These are phyloP conservation scores for Ctenochaetus hawaiiensis DNA, from an alignment of 2,797 vertebrate genomes.

Conservation along the genomic window DNA sequence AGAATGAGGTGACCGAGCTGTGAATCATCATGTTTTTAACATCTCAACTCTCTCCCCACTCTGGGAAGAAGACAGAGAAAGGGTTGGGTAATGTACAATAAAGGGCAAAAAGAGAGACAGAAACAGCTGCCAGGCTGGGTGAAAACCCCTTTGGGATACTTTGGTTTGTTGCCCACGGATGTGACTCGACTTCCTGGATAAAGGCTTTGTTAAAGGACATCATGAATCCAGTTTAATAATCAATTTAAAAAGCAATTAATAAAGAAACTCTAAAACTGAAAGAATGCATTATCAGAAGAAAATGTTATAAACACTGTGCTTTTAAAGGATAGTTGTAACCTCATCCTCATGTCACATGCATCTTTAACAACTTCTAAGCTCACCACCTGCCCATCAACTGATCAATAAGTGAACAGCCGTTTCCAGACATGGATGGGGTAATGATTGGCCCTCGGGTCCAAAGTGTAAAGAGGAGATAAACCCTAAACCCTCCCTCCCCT, in stretches of 20 bases:
- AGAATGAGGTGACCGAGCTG: slow-evolving; percentile 66
- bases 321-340: slow-evolving; percentile 49
- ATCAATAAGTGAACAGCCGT: slow-evolving; percentile 72
- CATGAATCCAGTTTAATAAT: neutral
- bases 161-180: slow-evolving; percentile 50
- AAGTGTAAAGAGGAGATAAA: slow-evolving; percentile 50
- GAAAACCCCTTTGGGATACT: slow-evolving; percentile 56
- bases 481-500: slow-evolving; percentile 12
- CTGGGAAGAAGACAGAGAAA: slow-evolving; percentile 9
- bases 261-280: rapidly evolving
- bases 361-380: slow-evolving; percentile 68
- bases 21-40: slow-evolving; percentile 73
- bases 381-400: slow-evolving; percentile 69
- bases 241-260: neutral
- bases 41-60: slow-evolving; percentile 38
- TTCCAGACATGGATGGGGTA: slow-evolving; percentile 62
- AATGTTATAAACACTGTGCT: neutral
- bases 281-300: neutral
- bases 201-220: slow-evolving; percentile 23
- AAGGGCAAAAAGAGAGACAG: slow-evolving; percentile 61
- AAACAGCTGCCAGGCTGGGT: slow-evolving; percentile 76
- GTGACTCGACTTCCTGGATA: slow-evolving; percentile 67
- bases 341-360: slow-evolving; percentile 58
- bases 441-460: slow-evolving; percentile 65
- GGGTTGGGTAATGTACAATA: slow-evolving; percentile 28